Conservation (phyloP, 2,113 vertebrate species). For the Natator depressus region DNA sequence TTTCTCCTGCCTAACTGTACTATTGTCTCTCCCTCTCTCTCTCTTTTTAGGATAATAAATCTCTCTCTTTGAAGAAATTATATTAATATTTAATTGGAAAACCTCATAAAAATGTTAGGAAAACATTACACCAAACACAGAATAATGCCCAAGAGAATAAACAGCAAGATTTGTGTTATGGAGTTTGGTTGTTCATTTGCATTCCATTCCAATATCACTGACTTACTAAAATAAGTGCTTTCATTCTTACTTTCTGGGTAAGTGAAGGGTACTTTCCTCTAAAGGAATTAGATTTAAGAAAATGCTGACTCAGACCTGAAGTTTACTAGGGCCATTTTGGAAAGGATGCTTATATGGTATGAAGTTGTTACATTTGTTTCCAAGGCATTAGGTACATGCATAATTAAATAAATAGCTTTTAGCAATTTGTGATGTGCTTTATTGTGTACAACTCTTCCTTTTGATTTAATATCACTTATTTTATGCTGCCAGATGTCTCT, state of each 20-base stretch:
- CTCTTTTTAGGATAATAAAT: conserved; percentile 56
- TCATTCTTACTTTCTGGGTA: conserved; percentile 42
- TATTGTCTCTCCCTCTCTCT: conserved; percentile 21
- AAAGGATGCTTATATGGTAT: conserved; percentile 19
- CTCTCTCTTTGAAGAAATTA: conserved; percentile 68
- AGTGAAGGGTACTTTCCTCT: conserved; percentile 40
- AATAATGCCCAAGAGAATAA: conserved; percentile 72
- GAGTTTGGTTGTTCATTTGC: conserved; percentile 70
- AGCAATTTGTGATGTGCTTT: conserved; percentile 43
- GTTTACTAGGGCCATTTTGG: conserved; percentile 37
- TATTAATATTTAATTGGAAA: conserved; percentile 82
- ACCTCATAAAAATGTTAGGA: conserved; percentile 74
- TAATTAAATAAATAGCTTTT: conserved; percentile 66
- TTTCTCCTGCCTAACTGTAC: conserved; percentile 39
- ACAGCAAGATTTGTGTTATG: conserved; percentile 55
- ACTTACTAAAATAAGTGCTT: conserved; percentile 66
- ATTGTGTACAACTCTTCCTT: conserved; percentile 15
- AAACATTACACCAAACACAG: conserved; percentile 73
- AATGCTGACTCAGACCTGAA: conserved; percentile 29
- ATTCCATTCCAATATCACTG: conserved; percentile 75
- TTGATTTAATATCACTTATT: conserved; percentile 45
- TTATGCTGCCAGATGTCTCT: conserved; percentile 24
- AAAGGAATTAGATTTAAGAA: conserved; percentile 59
- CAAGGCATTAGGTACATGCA: conserved; percentile 57
- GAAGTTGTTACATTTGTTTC: conserved; percentile 65